phyloP scores from a whole-genome alignment of 2,797 vertebrate species.

The Ara ararauna region DNA sequence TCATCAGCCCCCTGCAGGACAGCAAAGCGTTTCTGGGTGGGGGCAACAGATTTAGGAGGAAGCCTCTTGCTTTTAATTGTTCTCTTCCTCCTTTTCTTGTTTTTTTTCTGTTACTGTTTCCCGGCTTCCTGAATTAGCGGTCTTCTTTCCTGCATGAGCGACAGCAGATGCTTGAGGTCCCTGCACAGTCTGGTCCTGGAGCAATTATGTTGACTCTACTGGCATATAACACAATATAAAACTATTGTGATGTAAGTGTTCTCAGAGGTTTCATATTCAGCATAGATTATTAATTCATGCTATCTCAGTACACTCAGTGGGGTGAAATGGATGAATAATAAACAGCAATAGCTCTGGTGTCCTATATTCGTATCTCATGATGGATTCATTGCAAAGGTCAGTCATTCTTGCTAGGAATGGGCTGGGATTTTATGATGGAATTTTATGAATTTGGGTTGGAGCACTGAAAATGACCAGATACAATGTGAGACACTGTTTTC shows the following conservation, averaged over 20 bases:
- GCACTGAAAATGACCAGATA: neutral
- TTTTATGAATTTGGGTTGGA: neutral
- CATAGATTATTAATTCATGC: neutral
- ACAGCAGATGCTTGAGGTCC: too few relatives aligned
- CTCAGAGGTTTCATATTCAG: neutral
- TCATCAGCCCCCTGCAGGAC: too few relatives aligned
- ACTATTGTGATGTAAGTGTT: neutral
- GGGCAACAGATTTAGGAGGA: too few relatives aligned
- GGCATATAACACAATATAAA: neutral
- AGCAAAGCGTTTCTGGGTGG: too few relatives aligned
- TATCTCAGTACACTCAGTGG: neutral
- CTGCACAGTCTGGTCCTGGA: too few relatives aligned
- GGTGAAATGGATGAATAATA: neutral
- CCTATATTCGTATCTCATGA: neutral
- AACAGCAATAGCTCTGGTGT: neutral
- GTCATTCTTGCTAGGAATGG: neutral
- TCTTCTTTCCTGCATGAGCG: too few relatives aligned
- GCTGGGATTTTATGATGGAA: neutral
- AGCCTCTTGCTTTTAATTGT: too few relatives aligned
- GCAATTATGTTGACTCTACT: neutral
- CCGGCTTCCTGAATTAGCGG: too few relatives aligned
- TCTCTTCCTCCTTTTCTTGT: too few relatives aligned
- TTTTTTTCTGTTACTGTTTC: too few relatives aligned
- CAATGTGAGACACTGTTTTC: neutral
- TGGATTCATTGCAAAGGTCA: neutral